Percentiles rank a stretch among this genome's conserved stretches.
These are phyloP conservation scores for Paradoxurus hermaphroditus DNA, from an alignment of 2,113 vertebrate species.

Conservation along the genomic window DNA sequence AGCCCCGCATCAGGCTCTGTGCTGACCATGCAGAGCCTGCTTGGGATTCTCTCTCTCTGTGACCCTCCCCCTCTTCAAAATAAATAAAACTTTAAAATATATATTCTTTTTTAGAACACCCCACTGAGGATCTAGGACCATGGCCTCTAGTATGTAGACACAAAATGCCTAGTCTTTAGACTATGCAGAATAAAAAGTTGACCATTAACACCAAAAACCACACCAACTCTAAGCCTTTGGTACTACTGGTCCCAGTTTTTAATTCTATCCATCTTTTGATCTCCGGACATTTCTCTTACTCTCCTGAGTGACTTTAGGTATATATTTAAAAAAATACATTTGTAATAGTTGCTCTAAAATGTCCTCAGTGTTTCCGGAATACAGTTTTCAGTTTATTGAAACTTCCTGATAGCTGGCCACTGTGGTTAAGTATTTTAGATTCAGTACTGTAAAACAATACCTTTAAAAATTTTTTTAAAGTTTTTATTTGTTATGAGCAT, in stretches of 20 bases:
- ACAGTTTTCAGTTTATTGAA: neutral
- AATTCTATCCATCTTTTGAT: neutral
- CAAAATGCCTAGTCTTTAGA: neutral
- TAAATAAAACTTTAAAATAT: neutral
- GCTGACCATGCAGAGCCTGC: too few species aligned
- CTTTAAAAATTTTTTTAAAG: neutral
- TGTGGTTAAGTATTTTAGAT: neutral
- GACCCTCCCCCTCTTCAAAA: too few species aligned
- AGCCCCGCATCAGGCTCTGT: too few species aligned
- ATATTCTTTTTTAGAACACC: neutral
- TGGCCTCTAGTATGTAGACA: neutral
- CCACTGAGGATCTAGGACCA: neutral
- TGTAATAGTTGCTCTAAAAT: neutral
- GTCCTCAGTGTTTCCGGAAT: neutral
- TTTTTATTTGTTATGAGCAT: neutral
- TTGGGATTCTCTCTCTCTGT: too few species aligned
- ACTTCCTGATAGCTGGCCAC: neutral
- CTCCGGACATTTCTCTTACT: neutral
- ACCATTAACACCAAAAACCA: neutral
- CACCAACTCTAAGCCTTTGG: neutral
- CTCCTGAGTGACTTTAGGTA: neutral
- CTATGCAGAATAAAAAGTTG: neutral
- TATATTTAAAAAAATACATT: neutral
- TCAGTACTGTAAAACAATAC: neutral
- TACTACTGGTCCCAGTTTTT: neutral